Conservation (phyloP, 2,797 vertebrate genomes). For the Muscicapa comitata region DNA sequence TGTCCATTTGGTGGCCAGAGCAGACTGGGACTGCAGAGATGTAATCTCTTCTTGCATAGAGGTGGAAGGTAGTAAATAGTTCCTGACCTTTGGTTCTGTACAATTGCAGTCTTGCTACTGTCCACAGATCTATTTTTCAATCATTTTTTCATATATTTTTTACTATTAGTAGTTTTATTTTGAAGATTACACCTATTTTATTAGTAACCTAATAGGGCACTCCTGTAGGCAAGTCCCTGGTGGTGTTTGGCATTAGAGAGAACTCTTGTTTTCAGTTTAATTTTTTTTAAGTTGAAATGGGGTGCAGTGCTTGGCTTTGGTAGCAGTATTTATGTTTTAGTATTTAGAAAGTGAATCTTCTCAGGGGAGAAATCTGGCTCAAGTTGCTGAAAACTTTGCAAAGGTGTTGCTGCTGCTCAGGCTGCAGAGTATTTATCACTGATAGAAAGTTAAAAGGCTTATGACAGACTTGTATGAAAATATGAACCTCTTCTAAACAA, state of each 20-base stretch:
- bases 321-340: neutral
- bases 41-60: neutral
- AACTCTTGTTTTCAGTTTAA: neutral
- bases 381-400: neutral
- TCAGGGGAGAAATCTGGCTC: neutral
- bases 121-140: neutral
- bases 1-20: neutral
- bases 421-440: neutral
- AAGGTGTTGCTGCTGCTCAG: neutral
- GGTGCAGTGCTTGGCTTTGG: neutral
- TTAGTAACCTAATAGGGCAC: neutral
- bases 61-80: neutral
- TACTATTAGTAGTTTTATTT: neutral
- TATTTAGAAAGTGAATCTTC: neutral
- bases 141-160: neutral
- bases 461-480: neutral
- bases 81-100: neutral
- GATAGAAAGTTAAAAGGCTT: neutral
- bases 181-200: neutral
- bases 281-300: neutral
- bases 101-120: neutral
- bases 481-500: neutral
- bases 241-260: neutral
- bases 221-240: neutral
- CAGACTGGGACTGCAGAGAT: neutral